Percentiles rank a stretch among this genome's conserved stretches.
phyloP scores from a whole-genome alignment of 1,140 invertebrate genomes.

The Lepidurus arcticus region DNA sequence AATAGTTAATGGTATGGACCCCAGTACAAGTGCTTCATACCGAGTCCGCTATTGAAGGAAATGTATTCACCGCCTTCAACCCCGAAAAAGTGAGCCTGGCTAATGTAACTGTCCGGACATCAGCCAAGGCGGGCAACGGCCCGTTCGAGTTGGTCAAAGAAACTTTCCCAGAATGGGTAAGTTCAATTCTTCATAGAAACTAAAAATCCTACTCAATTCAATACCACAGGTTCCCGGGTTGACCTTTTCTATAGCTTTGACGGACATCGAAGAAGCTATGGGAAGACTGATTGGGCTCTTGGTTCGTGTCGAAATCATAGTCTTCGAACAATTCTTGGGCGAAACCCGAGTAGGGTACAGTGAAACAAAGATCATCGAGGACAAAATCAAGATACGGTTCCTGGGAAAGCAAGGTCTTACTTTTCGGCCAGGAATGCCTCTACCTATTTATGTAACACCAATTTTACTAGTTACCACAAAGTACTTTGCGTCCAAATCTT shows the following conservation, averaged over 20 bases:
- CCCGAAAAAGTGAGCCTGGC: constrained; percentile 43
- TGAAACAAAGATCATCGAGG: constrained; percentile 49
- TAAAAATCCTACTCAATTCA: constrained; percentile 29
- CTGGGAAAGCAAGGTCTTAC: constrained; percentile 49
- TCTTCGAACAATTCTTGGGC: constrained; percentile 43
- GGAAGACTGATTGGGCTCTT: constrained; percentile 27
- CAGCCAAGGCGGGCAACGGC: constrained; percentile 35
- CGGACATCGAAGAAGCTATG: constrained; percentile 23
- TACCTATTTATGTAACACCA: constrained; percentile 47
- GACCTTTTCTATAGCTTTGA: constrained; percentile 28
- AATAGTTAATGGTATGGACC: constrained; percentile 10
- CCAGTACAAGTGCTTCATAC: not conserved
- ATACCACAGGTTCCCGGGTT: constrained; percentile 32
- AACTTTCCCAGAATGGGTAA: constrained; percentile 33
- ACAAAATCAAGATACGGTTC: constrained; percentile 49
- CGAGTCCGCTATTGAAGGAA: not conserved
- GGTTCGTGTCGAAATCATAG: constrained; percentile 28
- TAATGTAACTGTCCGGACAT: constrained; percentile 43
- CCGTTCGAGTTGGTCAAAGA: constrained; percentile 32
- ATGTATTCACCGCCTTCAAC: constrained; percentile 41
- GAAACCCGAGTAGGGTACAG: constrained; percentile 46
- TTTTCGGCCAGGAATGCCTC: constrained; percentile 54
- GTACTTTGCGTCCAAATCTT: not conserved
- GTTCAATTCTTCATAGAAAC: too few species aligned
- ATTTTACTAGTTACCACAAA: not conserved